Evolutionary conservation across 2,888 invertebrate genomes (phyloP).

Genomic region (Pemphredon lugubris): DNA sequence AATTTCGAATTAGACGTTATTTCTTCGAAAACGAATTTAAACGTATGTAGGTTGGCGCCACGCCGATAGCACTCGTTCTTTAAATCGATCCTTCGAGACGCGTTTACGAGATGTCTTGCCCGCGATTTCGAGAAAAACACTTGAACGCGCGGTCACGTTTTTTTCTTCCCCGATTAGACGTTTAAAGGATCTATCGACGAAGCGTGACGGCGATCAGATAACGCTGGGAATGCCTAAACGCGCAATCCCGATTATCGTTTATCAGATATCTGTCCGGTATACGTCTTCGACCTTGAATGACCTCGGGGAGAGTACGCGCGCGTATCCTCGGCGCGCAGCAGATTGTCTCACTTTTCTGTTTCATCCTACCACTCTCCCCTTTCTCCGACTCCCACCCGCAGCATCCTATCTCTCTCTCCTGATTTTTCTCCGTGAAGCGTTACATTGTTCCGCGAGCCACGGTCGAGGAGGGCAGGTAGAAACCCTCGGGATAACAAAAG

Average conservation of each 20-base stretch:
- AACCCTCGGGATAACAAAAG: constrained; percentile 62
- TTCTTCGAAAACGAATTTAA: too few relatives aligned
- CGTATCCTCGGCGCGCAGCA: background rate
- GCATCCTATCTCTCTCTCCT: constrained; percentile 18
- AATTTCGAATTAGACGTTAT: too few relatives aligned
- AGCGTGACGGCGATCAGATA: constrained; percentile 20
- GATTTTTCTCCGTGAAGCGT: constrained; percentile 42
- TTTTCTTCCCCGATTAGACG: too few relatives aligned
- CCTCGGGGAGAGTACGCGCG: constrained; percentile 21
- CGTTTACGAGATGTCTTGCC: too few relatives aligned
- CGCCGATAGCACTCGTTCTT: background rate
- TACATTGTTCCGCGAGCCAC: constrained; percentile 57
- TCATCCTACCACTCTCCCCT: background rate
- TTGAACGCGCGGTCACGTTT: too few relatives aligned
- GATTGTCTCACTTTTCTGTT: constrained; percentile 4
- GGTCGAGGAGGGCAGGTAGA: constrained; percentile 55
- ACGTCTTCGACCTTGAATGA: constrained; percentile 47
- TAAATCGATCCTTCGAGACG: too few relatives aligned
- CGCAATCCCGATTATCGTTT: constrained; percentile 22
- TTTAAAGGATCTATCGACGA: constrained; percentile 6
- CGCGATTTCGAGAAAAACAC: too few relatives aligned
- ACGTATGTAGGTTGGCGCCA: too few relatives aligned
- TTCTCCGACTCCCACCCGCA: background rate
- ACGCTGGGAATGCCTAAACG: background rate
- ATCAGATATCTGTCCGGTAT: constrained; percentile 16